Conservation (phyloP, 2,888 invertebrate species). For the Patella depressa region DNA sequence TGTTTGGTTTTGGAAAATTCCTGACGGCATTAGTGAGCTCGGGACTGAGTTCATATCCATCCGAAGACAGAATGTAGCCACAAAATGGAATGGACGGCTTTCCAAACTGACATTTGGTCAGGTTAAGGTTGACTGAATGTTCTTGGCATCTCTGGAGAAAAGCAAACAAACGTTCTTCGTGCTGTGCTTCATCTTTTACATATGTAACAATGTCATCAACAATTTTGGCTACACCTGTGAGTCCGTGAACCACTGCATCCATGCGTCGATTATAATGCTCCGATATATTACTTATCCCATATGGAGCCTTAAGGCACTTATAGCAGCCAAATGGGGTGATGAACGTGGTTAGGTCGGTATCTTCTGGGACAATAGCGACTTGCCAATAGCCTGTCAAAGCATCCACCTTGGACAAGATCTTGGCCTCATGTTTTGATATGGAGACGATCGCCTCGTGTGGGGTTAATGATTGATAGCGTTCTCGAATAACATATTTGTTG, state of each 20-base stretch:
- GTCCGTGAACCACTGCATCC: not conserved
- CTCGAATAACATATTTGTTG: constrained; percentile 1
- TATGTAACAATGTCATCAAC: not conserved
- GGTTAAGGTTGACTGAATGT: not conserved
- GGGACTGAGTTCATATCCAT: not conserved
- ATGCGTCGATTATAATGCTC: not conserved
- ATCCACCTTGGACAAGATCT: not conserved
- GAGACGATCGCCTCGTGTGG: not conserved
- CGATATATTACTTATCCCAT: not conserved
- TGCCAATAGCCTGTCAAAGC: not conserved
- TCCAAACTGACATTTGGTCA: not conserved
- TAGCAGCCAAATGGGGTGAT: not conserved
- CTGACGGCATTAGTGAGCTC: not conserved
- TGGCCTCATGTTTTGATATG: not conserved
- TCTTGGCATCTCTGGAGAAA: not conserved
- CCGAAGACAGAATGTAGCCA: not conserved
- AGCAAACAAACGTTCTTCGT: not conserved
- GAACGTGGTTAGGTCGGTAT: not conserved
- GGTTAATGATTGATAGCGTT: not conserved
- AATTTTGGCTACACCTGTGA: not conserved
- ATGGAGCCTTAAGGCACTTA: not conserved
- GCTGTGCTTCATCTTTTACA: not conserved
- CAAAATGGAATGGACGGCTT: not conserved
- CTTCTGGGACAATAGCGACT: not conserved
- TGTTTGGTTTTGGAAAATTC: not conserved